Evolutionary conservation across 2,797 vertebrate species (phyloP).

Genomic region (Arctocebus calabarensis): DNA sequence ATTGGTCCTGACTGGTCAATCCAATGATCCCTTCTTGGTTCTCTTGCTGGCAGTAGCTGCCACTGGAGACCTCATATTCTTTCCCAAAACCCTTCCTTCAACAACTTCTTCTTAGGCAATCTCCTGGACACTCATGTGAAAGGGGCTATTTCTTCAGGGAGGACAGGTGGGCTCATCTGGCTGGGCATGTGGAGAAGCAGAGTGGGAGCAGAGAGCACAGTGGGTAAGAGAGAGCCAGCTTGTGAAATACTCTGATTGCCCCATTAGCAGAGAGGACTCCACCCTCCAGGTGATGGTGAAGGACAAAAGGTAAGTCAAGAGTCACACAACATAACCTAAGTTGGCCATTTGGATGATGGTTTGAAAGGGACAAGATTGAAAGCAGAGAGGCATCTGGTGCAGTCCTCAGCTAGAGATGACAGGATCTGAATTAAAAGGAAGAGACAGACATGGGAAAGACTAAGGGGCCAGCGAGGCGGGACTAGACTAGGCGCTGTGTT

Average conservation of each 20-base stretch:
- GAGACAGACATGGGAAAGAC: not conserved
- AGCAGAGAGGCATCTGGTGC: not conserved
- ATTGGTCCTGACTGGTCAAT: not conserved
- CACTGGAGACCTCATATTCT: not conserved
- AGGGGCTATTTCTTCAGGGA: not conserved
- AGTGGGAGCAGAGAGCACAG: not conserved
- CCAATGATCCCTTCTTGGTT: not conserved
- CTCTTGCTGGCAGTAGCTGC: not conserved
- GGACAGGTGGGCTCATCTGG: not conserved
- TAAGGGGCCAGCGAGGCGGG: not conserved
- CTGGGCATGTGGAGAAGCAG: not conserved
- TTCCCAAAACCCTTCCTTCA: not conserved
- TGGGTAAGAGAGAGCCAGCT: not conserved
- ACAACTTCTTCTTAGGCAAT: not conserved
- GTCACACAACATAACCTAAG: not conserved
- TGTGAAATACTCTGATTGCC: not conserved
- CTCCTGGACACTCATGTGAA: not conserved
- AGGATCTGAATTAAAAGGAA: not conserved
- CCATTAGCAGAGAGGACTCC: not conserved
- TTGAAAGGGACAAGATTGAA: not conserved
- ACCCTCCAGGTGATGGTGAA: not conserved
- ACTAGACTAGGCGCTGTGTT: not conserved
- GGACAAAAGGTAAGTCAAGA: not conserved
- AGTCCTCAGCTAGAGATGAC: not conserved
- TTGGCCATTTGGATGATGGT: not conserved